phyloP scores from a whole-genome alignment of 2,888 invertebrate genomes.

The Ptychoptera albimana region DNA sequence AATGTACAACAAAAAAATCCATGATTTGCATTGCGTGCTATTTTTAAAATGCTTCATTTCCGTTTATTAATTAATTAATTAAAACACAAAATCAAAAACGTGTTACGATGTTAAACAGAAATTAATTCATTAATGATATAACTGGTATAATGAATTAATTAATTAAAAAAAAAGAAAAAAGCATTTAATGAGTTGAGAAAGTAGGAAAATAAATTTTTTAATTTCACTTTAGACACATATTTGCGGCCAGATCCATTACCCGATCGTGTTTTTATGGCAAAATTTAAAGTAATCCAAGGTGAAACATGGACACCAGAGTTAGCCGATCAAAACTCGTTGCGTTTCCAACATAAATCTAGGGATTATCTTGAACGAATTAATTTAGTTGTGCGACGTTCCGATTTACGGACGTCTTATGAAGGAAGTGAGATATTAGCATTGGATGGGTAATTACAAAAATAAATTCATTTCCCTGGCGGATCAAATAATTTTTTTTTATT shows the following conservation, averaged over 20 bases:
- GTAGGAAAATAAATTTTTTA: neutral
- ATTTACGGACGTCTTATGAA: slow-evolving; percentile 57
- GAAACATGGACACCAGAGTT: slow-evolving; percentile 53
- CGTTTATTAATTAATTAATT: no score
- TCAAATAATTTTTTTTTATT: slow-evolving; percentile 9
- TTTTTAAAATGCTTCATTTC: no score
- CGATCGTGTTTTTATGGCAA: slow-evolving; percentile 69
- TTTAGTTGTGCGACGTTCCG: slow-evolving; percentile 55
- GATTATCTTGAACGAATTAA: slow-evolving; percentile 62
- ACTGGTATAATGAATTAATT: neutral
- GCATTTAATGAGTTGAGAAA: no score
- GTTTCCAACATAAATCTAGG: slow-evolving; percentile 55
- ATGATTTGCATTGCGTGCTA: no score
- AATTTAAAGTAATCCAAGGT: slow-evolving; percentile 53
- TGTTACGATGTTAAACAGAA: no score
- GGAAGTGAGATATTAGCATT: slow-evolving; percentile 68
- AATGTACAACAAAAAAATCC: no score
- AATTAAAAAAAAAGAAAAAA: no score
- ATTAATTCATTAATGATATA: no score
- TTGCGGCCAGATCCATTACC: slow-evolving; percentile 43
- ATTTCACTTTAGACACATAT: slow-evolving; percentile 22
- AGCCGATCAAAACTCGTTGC: slow-evolving; percentile 47
- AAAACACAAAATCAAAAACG: no score
- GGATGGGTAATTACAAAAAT: slow-evolving; percentile 54
- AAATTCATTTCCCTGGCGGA: no score